Evolutionary conservation across 2,797 vertebrate genomes (phyloP).

Genomic region (Parauchenoglanis punctatus): DNA sequence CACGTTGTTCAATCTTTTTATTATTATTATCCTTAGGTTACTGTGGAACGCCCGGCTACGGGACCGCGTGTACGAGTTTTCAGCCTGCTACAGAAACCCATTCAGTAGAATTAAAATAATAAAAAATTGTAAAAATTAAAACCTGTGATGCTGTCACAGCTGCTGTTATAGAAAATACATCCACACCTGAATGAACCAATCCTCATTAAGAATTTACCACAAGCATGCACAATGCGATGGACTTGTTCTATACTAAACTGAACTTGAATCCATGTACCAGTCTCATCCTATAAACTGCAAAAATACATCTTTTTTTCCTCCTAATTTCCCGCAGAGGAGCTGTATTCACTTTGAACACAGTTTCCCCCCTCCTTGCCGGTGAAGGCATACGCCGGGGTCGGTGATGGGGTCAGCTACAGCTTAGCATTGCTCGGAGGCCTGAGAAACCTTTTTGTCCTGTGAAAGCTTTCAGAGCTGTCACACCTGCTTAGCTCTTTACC

Average conservation of each 20-base stretch:
- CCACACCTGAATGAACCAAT: too few species aligned
- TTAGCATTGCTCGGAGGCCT: conserved; percentile 70
- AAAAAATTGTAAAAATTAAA: not conserved
- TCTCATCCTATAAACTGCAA: not conserved
- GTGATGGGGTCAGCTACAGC: conserved; percentile 67
- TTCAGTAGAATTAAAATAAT: not conserved
- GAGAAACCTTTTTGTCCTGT: conserved; percentile 67
- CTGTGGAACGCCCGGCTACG: not conserved
- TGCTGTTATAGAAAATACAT: not conserved
- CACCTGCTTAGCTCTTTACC: conserved; percentile 73
- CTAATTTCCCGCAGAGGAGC: not conserved
- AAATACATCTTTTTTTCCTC: not conserved
- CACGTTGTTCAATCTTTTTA: not conserved
- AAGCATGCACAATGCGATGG: not conserved
- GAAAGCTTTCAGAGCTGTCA: conserved; percentile 76
- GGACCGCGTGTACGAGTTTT: not conserved
- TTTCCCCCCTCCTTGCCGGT: conserved; percentile 50
- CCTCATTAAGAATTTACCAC: not conserved
- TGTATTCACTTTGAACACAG: conserved; percentile 38
- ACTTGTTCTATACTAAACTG: not conserved
- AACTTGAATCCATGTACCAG: not conserved
- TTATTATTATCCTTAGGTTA: not conserved
- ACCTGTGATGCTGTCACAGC: not conserved
- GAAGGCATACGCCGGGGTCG: conserved; percentile 58
- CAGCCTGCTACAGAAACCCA: not conserved